These are phyloP conservation scores for Megalopta genalis DNA, from an alignment of 1,140 invertebrate species.

Conservation along the genomic window DNA sequence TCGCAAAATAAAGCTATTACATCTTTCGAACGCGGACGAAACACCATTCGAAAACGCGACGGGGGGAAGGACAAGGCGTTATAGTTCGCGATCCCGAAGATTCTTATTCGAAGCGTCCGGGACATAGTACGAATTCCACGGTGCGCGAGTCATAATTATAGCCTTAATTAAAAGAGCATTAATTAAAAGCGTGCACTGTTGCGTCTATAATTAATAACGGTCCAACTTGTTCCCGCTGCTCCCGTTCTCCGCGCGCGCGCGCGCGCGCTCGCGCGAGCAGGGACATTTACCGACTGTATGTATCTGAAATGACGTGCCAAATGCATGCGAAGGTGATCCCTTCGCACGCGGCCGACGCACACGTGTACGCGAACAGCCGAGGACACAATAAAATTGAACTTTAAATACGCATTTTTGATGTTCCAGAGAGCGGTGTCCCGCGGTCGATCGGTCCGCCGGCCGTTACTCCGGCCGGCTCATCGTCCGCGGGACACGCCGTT, in stretches of 20 bases:
- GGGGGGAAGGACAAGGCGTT: not conserved
- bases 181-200: conserved; percentile 61
- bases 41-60: not conserved
- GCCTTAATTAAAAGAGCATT: conserved; percentile 66
- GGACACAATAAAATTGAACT: too few relatives aligned
- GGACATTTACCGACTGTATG: conserved; percentile 36
- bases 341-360: too few relatives aligned
- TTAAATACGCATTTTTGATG: too few relatives aligned
- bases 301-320: conserved; percentile 34
- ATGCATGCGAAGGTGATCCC: not conserved
- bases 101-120: conserved; percentile 24
- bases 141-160: conserved; percentile 57
- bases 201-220: conserved; percentile 59
- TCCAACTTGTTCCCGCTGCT: conserved; percentile 70
- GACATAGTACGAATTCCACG: conserved; percentile 28
- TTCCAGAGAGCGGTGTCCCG: too few relatives aligned
- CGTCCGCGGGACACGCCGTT: too few relatives aligned
- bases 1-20: too few relatives aligned
- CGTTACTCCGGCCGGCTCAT: too few relatives aligned
- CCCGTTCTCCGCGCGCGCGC: conserved; percentile 6
- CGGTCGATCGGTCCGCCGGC: too few relatives aligned
- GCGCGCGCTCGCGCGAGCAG: conserved; percentile 14
- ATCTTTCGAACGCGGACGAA: too few relatives aligned
- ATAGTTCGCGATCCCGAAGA: conserved; percentile 5
- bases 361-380: too few relatives aligned